Base-by-base conservation (phyloP, 1,140 invertebrate genomes). In the Temnothorax longispinosus region DNA sequence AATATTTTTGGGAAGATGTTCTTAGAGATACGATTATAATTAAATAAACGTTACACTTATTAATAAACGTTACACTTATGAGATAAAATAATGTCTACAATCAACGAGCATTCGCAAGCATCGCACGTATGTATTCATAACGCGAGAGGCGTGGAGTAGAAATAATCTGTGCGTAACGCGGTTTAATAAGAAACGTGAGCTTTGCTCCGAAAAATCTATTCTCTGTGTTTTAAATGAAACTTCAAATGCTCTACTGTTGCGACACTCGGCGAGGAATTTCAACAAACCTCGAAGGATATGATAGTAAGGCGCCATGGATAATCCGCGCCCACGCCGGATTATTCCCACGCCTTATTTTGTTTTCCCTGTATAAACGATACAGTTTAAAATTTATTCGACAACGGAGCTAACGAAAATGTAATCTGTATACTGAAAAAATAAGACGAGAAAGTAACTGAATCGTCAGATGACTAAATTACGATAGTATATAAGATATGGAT, bases 351-450 rank as follows among this genome's bases (percentile, higher is more conserved):
- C 47, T 13, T 47, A 47, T 44, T 27, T 27, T 74, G n/a, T 84
- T 84, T 58, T 56, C 50, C 13, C 13, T 5, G 8, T 56, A 82
- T 41, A 87, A 65, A 44, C 4, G 44, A 27, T 52, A 32, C 13
- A 18, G 6, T 62, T 74, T n/a, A 15, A 50, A 65, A 85, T 87
- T 87, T 69, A 85, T 41, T 85, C 11, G 32, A 27, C n/a, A 38
- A 21, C 35, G 11, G 74, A 67, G 18, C 27, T 18, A 56, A 71
- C 41, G 38, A 64, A 69, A 81, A 41, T 69, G 47, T 35, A 7
- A 13, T 11, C 38, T n/a, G 52, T 4, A 78, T 38, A 27, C 18
- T 32, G 6, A 65, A 21, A 11, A 69, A 69, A 47, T 32, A 44
- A 35, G 13, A 50, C 35, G 44, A 13, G 32, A 58, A 69, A 47